Evolutionary conservation across 92 coral and sea anemone genomes (phyloP), one percentile per base, ranked within the genome.

Genomic region (Metridium senile): DNA sequence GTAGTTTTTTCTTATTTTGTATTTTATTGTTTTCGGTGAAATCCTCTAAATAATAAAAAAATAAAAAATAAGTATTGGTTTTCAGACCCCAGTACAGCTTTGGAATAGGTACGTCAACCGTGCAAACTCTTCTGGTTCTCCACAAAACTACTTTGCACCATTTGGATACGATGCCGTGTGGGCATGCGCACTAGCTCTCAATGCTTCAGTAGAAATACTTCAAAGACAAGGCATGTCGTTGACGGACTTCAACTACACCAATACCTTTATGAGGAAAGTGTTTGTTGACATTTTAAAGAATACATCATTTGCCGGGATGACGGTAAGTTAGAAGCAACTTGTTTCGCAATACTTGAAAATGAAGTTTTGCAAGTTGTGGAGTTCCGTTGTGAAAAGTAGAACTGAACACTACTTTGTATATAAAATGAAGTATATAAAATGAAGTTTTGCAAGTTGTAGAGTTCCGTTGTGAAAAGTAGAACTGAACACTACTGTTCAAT

Each of bases 161-260:
- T 88, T 52, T 33, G 93, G 93, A 30, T 84, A 88, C 68, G 93
- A 88, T 65, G 89, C 93, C 19, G 89, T 83, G 26, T 88, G 93
- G 93, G 33, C 93, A 71, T 88, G 89, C 81, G 93, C 93, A 3
- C 63, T 88, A 9, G 80, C 93, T 9, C 84, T 88, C 23, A 81
- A 88, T 58, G 72, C 83, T 8, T 88, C 93, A 6, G 76, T 88
- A 9, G 78, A 62, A 33, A 77, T 76, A 28, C 78, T 88, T 7
- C 27, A 32, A 45, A 47, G 59, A 17, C 66, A 66, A 45, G 64
- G 73, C 71, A 17, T 88, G 26, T 70, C 61, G 2, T 69, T 84
- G 25, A 30, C 35, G 62, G 87, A 85, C 20, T 88, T 88, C 71
- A 81, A 72, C 71, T 88, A 88, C 84, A 88, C 76, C 27, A 83